These are phyloP conservation scores for Nomia melanderi DNA, from an alignment of 1,140 invertebrate genomes.

Conservation along the genomic window DNA sequence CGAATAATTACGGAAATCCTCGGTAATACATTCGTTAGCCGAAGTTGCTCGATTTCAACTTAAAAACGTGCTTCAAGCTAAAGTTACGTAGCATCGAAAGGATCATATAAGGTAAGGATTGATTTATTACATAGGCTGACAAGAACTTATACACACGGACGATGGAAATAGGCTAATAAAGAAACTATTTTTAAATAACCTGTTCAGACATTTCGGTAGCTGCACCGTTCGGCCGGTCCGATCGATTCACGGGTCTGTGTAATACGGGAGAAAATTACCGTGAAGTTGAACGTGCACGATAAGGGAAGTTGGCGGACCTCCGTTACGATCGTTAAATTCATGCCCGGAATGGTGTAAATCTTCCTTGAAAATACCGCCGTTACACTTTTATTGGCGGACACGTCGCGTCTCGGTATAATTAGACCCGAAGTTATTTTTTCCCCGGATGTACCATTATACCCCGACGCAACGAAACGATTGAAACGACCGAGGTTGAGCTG, in stretches of 20 bases:
- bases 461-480: background rate
- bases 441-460: background rate
- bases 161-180: background rate
- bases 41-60: too few relatives aligned
- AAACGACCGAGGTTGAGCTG: background rate
- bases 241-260: conserved; percentile 4
- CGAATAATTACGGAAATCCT: too few relatives aligned
- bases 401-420: background rate
- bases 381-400: background rate
- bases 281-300: background rate
- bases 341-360: background rate
- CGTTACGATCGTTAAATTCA: conserved; percentile 6
- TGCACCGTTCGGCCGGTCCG: background rate
- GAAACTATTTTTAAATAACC: conserved; percentile 10
- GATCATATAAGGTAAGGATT: too few relatives aligned
- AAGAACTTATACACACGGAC: too few relatives aligned
- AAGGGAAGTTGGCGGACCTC: background rate
- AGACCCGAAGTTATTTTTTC: conserved; percentile 5
- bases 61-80: too few relatives aligned
- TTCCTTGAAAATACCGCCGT: background rate
- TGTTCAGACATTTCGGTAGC: background rate
- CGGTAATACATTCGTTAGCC: too few relatives aligned
- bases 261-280: background rate
- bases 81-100: too few relatives aligned
- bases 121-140: too few relatives aligned